Conservation (phyloP, 1,140 invertebrate species). For the Zaprionus africanus region DNA sequence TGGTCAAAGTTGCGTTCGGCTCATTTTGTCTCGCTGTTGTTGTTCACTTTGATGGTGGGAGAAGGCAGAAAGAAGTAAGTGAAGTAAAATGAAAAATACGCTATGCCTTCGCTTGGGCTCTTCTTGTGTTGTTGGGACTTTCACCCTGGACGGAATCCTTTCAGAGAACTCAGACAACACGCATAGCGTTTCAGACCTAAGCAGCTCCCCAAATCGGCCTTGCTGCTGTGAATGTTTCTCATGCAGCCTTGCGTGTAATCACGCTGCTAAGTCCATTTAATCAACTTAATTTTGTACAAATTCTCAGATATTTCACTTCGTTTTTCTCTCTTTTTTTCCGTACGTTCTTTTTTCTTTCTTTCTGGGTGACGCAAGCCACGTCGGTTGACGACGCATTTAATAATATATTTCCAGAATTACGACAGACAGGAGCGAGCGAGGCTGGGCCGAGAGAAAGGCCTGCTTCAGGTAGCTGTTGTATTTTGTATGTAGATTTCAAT, state of each 20-base stretch:
- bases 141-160: slow-evolving; percentile 29
- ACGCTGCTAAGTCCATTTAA: slow-evolving; percentile 79
- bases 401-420: slow-evolving; percentile 67
- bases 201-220: neutral
- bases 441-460: neutral
- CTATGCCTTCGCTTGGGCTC: slow-evolving; percentile 21
- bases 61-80: slow-evolving; percentile 48
- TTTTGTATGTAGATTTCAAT: slow-evolving; percentile 61
- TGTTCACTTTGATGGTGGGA: slow-evolving; percentile 41
- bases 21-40: slow-evolving; percentile 30
- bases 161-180: slow-evolving; percentile 36
- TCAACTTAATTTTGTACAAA: slow-evolving; percentile 82
- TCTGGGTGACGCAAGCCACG: slow-evolving; percentile 57
- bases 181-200: slow-evolving; percentile 37
- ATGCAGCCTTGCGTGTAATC: slow-evolving; percentile 75
- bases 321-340: slow-evolving; percentile 33
- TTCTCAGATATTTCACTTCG: slow-evolving; percentile 71
- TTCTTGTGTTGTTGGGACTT: slow-evolving; percentile 36
- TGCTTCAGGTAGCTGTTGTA: slow-evolving; percentile 4
- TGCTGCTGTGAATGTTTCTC: slow-evolving; percentile 3
- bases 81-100: slow-evolving; percentile 72
- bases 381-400: slow-evolving; percentile 61
- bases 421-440: neutral
- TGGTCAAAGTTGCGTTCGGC: slow-evolving; percentile 64
- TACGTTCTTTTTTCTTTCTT: slow-evolving; percentile 17